Evolutionary conservation across 2,797 vertebrate species (phyloP).

Genomic region (Sebastes kiyomatsui): DNA sequence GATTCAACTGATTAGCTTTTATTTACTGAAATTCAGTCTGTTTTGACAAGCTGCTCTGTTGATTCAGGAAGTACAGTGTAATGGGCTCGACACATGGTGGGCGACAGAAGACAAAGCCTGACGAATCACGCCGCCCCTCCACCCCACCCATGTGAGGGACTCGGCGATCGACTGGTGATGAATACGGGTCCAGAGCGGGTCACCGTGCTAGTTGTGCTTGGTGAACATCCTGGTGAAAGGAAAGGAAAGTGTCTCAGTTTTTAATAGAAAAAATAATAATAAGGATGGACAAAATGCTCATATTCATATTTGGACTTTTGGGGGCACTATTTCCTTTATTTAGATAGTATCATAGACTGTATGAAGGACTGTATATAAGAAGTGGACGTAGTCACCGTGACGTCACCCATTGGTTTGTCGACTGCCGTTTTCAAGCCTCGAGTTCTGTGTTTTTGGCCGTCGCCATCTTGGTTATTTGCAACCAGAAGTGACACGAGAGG

Average conservation of each 20-base stretch:
- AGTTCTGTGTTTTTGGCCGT: too few relatives aligned
- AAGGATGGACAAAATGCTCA: neutral
- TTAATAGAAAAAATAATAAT: neutral
- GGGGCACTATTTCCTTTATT: neutral
- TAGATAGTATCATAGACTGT: neutral
- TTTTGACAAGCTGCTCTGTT: conserved; percentile 47
- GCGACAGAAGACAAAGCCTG: conserved; percentile 22
- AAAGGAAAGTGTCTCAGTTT: neutral
- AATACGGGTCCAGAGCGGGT: neutral
- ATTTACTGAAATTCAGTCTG: conserved; percentile 50
- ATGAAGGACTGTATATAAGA: too few relatives aligned
- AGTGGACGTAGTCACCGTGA: too few relatives aligned
- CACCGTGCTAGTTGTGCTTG: neutral
- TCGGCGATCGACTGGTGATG: neutral
- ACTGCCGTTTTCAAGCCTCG: too few relatives aligned
- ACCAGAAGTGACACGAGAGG: too few relatives aligned
- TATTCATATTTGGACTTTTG: neutral
- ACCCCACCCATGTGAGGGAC: neutral
- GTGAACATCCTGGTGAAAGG: neutral
- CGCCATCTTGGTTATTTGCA: too few relatives aligned
- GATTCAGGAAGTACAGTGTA: conserved; percentile 36
- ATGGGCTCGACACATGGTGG: conserved; percentile 24
- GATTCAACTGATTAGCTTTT: conserved; percentile 57
- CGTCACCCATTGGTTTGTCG: too few relatives aligned
- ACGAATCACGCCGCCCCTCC: neutral